Conservation (phyloP, 2,113 vertebrate species). For the Seriola dumerili region DNA sequence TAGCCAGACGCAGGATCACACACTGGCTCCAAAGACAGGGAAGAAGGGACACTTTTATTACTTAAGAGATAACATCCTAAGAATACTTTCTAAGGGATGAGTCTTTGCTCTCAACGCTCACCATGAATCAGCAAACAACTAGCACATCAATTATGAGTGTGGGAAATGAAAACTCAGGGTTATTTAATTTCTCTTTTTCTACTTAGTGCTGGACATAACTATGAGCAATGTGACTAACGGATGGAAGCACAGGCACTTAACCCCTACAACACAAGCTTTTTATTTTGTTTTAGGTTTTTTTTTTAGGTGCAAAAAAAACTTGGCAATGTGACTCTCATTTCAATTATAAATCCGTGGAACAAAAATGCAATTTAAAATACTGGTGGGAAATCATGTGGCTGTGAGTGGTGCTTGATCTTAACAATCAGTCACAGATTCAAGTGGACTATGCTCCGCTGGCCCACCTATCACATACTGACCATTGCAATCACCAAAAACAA, state of each 20-base stretch:
- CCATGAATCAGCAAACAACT: conserved; percentile 43
- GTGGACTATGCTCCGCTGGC: conserved; percentile 34
- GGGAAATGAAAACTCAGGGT: conserved; percentile 45
- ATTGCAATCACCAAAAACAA: conserved; percentile 70
- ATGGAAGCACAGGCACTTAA: conserved; percentile 42
- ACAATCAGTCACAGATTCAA: conserved; percentile 55
- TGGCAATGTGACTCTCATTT: conserved; percentile 35
- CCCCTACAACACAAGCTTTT: conserved; percentile 30
- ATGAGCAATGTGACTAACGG: conserved; percentile 40
- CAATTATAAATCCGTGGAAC: conserved; percentile 55
- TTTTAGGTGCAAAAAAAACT: neutral
- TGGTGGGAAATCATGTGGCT: conserved; percentile 47
- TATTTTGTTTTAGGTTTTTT: conserved; percentile 16
- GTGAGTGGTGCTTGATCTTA: conserved; percentile 56
- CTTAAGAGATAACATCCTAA: conserved; percentile 58
- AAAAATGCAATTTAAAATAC: conserved; percentile 57
- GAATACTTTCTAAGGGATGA: conserved; percentile 38
- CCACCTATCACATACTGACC: conserved; percentile 55
- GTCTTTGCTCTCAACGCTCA: conserved; percentile 26
- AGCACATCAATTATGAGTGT: conserved; percentile 49
- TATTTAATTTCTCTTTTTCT: conserved; percentile 53
- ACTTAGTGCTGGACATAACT: conserved; percentile 29
- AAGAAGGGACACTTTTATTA: conserved; percentile 60
- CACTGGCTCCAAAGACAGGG: conserved; percentile 27
- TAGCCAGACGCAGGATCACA: conserved; percentile 43